Base-by-base conservation (phyloP, 2,888 invertebrate species). In the Catocala sponsa region DNA sequence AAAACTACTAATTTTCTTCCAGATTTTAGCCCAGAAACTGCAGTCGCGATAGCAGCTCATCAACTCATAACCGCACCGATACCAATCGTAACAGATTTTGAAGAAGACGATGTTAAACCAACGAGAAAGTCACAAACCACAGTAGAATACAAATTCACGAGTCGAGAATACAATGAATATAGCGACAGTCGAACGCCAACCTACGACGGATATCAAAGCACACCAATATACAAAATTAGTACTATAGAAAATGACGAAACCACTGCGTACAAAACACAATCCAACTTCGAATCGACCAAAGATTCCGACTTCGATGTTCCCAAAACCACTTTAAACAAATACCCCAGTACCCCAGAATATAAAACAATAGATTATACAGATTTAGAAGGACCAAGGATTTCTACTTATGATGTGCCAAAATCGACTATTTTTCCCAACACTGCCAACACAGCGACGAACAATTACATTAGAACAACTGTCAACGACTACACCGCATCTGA, bases 11-110 rank as follows among this genome's bases (percentile, higher is more conserved):
- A 50, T 63, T 65, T 63, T 61, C 67, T 75, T 72, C 33, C 85
- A 94, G 94, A 91, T 67, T 83, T 87, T 70, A 89, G 79, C 68
- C 85, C 90, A 25, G 94, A 94, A 81, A 93, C 94, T 6, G 94
- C 92, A 0, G 79, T 95, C 53, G 95, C 94, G 1, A 81, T 95
- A 65, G 95, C 94, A 9, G 91, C 94, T 6, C 94, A 95, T 76
- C 91, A 94, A 72, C 89, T 95, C 5, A 79, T 94, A 33, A 86
- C 91, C 10, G 94, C 94, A 5, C 94, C 95, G 0, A 74, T 94
- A 41, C 95, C 95, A 1, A 86, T 82, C 69, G 81, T 88, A 42
- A 84, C 86, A 2, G 86, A 87, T 59, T 91, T 86, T 66, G 91
- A 90, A 13, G 91, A 91, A 51, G 84, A 86, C 13, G 72, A 80